These are phyloP conservation scores for Macroteleia sp. DNA, from an alignment of 2,888 invertebrate species.

Conservation along the genomic window DNA sequence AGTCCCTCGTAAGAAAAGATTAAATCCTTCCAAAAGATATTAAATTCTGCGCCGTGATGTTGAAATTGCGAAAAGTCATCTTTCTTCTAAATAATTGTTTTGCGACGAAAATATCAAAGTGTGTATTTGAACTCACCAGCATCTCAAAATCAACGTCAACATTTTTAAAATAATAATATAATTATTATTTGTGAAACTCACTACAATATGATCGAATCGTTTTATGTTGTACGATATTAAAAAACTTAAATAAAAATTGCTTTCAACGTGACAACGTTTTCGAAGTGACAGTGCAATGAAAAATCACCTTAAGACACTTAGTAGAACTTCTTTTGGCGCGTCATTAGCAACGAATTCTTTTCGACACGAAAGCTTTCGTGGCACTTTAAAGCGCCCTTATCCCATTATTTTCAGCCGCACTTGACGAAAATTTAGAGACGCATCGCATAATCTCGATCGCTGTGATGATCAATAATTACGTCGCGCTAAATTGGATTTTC, in stretches of 20 bases:
- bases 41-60: conserved; percentile 3
- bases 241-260: too few species aligned
- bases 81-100: background rate
- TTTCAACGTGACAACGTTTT: too few species aligned
- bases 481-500: conserved; percentile 55
- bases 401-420: conserved; percentile 17
- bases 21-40: conserved; percentile 77
- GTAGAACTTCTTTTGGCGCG: background rate
- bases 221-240: too few species aligned
- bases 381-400: background rate
- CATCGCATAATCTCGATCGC: conserved; percentile 39
- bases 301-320: background rate
- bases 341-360: conserved; percentile 10
- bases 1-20: conserved; percentile 48
- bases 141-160: too few species aligned
- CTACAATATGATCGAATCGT: too few species aligned
- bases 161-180: too few species aligned
- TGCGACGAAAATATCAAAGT: too few species aligned
- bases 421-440: conserved; percentile 16
- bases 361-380: background rate
- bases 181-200: too few species aligned
- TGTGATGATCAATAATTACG: conserved; percentile 65
- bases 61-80: conserved; percentile 2
- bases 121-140: too few species aligned
- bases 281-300: too few species aligned